These are phyloP conservation scores for Synanceia verrucosa DNA, from an alignment of 2,797 vertebrate species.

Conservation along the genomic window DNA sequence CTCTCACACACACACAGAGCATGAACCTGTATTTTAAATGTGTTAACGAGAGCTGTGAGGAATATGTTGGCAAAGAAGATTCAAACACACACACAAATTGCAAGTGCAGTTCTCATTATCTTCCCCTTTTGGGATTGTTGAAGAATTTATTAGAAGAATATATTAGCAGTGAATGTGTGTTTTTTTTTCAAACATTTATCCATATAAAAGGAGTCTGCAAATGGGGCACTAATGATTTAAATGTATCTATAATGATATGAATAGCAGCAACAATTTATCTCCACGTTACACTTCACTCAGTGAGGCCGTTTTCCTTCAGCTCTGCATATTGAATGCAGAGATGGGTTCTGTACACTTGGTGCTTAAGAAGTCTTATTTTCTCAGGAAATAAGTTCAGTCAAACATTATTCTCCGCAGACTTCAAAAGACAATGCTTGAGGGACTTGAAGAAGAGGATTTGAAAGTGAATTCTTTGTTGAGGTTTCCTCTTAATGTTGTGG, in stretches of 20 bases:
- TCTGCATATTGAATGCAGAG: background rate
- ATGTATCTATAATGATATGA: constrained; percentile 15
- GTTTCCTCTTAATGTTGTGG: constrained; percentile 17
- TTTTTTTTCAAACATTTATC: constrained; percentile 24
- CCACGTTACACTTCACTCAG: background rate
- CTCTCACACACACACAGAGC: too few species aligned
- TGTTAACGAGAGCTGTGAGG: background rate
- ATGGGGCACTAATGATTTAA: constrained; percentile 20
- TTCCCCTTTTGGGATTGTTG: constrained; percentile 28
- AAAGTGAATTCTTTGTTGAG: constrained; percentile 26
- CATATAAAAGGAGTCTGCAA: background rate
- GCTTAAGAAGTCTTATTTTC: constrained; percentile 15
- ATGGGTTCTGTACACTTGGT: background rate
- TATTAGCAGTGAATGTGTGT: constrained; percentile 11
- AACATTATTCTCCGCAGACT: constrained; percentile 22
- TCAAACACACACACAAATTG: background rate
- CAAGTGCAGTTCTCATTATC: constrained; percentile 24
- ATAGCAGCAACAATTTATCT: constrained; percentile 2
- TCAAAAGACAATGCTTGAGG: constrained; percentile 30
- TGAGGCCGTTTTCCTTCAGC: background rate
- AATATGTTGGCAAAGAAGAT: constrained; percentile 22
- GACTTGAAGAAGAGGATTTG: constrained; percentile 14
- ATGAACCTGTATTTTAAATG: background rate
- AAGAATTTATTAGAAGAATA: constrained; percentile 39
- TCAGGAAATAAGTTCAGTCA: constrained; percentile 21